phyloP scores from a whole-genome alignment of 2,888 invertebrate genomes.

The Rapana venosa region DNA sequence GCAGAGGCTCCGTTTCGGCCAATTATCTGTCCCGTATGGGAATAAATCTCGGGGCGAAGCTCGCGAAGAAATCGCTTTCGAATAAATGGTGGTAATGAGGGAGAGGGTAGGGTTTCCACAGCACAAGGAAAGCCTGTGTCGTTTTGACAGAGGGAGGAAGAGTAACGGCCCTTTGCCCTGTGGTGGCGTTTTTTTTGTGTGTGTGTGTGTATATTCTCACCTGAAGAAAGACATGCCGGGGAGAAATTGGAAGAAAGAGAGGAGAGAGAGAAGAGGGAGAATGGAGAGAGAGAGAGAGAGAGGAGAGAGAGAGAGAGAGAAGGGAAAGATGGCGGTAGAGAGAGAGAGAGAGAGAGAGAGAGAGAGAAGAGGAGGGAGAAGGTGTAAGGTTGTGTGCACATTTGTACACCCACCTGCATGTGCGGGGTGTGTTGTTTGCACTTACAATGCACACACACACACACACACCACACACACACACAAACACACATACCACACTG shows the following conservation, averaged over 20 bases:
- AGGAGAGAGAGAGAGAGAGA: background rate
- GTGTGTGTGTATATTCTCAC: background rate
- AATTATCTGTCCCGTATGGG: conserved; percentile 30
- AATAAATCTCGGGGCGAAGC: conserved; percentile 20
- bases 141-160: background rate
- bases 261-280: background rate
- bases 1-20: background rate
- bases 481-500: background rate
- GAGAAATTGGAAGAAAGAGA: background rate
- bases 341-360: conserved; percentile 8
- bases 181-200: background rate
- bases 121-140: background rate
- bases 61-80: conserved; percentile 9
- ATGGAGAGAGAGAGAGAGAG: background rate
- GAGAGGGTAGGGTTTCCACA: conserved; percentile 5
- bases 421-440: no score
- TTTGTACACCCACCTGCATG: background rate
- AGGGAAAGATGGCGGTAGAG: background rate
- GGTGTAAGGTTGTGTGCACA: background rate
- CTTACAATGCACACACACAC: background rate
- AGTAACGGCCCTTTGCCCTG: background rate
- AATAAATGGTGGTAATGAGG: conserved; percentile 37
- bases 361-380: background rate
- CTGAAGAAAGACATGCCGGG: background rate
- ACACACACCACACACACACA: background rate